A percentile compares a stretch with the other conserved stretches of the same genome.
These are phyloP conservation scores for Timema cristinae DNA, from an alignment of 2,888 invertebrate genomes.

Conservation along the genomic window DNA sequence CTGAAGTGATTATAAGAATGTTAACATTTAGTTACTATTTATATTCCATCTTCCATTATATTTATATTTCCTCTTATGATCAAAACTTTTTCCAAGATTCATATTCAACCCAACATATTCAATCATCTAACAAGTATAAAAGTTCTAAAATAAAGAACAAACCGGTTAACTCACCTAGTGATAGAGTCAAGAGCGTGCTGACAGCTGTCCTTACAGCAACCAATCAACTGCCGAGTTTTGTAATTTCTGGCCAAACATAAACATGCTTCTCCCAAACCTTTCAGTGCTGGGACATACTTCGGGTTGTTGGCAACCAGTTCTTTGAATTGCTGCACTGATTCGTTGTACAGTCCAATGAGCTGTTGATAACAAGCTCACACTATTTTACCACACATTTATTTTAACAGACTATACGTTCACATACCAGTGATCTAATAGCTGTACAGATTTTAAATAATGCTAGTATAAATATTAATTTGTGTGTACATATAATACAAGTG, in stretches of 20 bases:
- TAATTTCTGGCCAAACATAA: slow-evolving; percentile 66
- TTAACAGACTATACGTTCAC: not conserved
- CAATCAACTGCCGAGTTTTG: slow-evolving; percentile 62
- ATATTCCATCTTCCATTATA: too few species aligned
- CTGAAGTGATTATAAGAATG: too few species aligned
- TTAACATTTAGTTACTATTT: too few species aligned
- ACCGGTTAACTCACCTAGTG: too few species aligned
- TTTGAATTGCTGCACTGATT: slow-evolving; percentile 68
- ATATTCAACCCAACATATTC: too few species aligned
- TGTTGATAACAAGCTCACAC: slow-evolving; percentile 35
- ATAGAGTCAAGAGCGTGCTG: slow-evolving; percentile 65
- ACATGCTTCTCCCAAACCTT: slow-evolving; percentile 79
- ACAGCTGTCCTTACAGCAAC: slow-evolving; percentile 66
- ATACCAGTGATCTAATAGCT: slow-evolving; percentile 23
- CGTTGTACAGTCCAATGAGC: slow-evolving; percentile 63
- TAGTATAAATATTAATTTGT: too few species aligned
- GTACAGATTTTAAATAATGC: too few species aligned
- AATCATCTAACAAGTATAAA: too few species aligned
- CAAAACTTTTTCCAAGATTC: too few species aligned
- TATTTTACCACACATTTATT: not conserved
- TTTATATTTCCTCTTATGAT: too few species aligned
- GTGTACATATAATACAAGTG: too few species aligned
- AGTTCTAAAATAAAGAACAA: too few species aligned
- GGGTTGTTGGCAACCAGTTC: slow-evolving; percentile 53
- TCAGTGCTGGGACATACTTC: slow-evolving; percentile 65